A percentile compares a stretch with the other conserved stretches of the same genome.
Evolutionary conservation across 1,140 invertebrate genomes (phyloP).

Genomic region (Temnothorax longispinosus): DNA sequence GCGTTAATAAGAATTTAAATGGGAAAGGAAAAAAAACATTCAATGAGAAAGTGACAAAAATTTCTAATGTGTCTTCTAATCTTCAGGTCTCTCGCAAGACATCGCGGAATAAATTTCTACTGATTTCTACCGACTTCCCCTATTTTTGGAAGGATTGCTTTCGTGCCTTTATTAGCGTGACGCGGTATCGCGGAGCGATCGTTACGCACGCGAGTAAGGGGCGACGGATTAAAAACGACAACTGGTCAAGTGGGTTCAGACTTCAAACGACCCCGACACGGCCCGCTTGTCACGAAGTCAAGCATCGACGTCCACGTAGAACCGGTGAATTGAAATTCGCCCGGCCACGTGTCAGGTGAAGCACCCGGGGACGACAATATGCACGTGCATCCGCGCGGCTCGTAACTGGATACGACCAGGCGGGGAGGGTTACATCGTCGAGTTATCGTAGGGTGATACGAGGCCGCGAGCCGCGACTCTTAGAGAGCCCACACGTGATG

Average conservation of each 20-base stretch:
- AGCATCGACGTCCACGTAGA: constrained; percentile 60
- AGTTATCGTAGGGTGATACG: constrained; percentile 64
- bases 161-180: background rate
- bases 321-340: constrained; percentile 76
- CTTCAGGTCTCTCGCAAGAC: background rate
- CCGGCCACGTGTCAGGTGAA: constrained; percentile 83
- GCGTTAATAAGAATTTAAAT: background rate
- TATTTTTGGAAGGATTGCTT: background rate
- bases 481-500: constrained; percentile 46
- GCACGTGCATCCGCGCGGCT: constrained; percentile 74
- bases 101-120: background rate
- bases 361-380: constrained; percentile 71
- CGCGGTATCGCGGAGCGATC: constrained; percentile 19
- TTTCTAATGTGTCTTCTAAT: background rate
- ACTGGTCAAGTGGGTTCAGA: constrained; percentile 13
- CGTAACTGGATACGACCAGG: constrained; percentile 69
- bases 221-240: constrained; percentile 3
- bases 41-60: background rate
- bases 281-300: constrained; percentile 75
- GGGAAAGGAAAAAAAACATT: background rate
- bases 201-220: background rate
- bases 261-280: constrained; percentile 45
- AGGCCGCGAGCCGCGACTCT: constrained; percentile 52
- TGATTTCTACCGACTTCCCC: no score
- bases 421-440: background rate